Evolutionary conservation across 2,888 invertebrate genomes (phyloP).

Genomic region (Caenorhabditis imperialis): DNA sequence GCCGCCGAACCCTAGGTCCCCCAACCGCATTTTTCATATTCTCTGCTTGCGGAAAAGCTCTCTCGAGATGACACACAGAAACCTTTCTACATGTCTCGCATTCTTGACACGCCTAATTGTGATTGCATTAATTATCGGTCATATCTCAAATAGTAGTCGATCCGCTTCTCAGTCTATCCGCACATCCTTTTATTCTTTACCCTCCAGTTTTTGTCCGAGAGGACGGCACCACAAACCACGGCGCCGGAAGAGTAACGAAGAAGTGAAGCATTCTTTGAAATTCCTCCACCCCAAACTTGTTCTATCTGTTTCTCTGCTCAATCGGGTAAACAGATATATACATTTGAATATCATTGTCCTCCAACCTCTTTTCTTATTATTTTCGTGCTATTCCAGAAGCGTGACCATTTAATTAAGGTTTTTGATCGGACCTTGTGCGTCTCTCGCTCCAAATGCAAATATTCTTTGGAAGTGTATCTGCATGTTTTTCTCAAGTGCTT

Average conservation of each 20-base stretch:
- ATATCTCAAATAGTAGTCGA: constrained; percentile 12
- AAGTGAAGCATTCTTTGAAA: constrained; percentile 33
- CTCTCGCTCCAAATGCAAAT: constrained; percentile 31
- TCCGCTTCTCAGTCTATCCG: constrained; percentile 2
- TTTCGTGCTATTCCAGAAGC: constrained; percentile 13
- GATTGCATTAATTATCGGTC: constrained; percentile 58
- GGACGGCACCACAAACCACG: constrained; percentile 21
- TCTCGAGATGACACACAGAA: constrained; percentile 29
- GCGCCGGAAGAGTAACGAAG: constrained; percentile 25
- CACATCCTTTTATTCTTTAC: constrained; percentile 10
- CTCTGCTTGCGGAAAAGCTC: constrained; percentile 21
- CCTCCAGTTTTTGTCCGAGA: constrained; percentile 30
- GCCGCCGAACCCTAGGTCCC: constrained; percentile 27
- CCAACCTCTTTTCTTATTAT: background rate
- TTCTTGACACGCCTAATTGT: constrained; percentile 52
- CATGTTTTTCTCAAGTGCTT: constrained; percentile 1
- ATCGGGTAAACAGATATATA: constrained; percentile 42
- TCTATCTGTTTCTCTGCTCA: background rate
- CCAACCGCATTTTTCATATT: constrained; percentile 26
- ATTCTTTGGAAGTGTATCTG: constrained; percentile 20
- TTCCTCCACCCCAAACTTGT: constrained; percentile 7
- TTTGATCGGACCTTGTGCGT: constrained; percentile 48
- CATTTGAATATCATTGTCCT: constrained; percentile 46
- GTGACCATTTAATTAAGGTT: constrained; percentile 54
- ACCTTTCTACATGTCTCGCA: constrained; percentile 47